These are phyloP conservation scores for Sweltsa coloradensis DNA, from an alignment of 1,140 invertebrate species.

Conservation along the genomic window DNA sequence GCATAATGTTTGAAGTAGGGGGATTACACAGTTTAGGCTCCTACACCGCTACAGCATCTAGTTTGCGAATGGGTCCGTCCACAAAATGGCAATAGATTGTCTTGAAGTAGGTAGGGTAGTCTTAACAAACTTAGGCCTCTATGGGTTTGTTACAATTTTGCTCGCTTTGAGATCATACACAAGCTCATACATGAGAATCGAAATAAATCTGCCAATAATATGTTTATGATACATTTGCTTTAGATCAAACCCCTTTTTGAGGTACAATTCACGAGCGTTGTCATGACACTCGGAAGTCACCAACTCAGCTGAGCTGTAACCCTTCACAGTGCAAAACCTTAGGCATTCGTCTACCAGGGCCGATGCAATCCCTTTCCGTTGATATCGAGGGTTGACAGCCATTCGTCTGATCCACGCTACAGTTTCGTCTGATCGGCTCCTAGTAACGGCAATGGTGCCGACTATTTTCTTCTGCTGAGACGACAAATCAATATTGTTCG, in stretches of 20 bases:
- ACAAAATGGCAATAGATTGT: too few species aligned
- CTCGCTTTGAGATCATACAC: slow-evolving; percentile 2
- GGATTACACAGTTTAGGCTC: too few species aligned
- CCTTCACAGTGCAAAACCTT: slow-evolving; percentile 33
- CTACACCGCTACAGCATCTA: too few species aligned
- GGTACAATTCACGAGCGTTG: slow-evolving; percentile 32
- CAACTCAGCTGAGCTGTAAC: slow-evolving; percentile 33
- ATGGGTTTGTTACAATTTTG: too few species aligned
- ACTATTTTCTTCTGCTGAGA: slow-evolving; percentile 27
- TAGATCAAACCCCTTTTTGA: slow-evolving; percentile 39
- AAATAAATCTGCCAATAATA: slow-evolving; percentile 30
- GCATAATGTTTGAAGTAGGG: too few species aligned
- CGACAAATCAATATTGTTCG: slow-evolving; percentile 24
- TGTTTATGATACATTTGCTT: slow-evolving; percentile 38
- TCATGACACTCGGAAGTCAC: slow-evolving; percentile 39
- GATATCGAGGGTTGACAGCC: slow-evolving; percentile 32
- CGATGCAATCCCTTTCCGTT: slow-evolving; percentile 32
- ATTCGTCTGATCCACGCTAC: slow-evolving; percentile 39
- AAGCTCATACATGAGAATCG: slow-evolving; percentile 34
- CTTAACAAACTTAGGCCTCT: too few species aligned
- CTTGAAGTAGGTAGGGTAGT: too few species aligned
- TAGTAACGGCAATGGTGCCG: slow-evolving; percentile 32
- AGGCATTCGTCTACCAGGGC: slow-evolving; percentile 32
- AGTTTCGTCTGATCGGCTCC: slow-evolving; percentile 29
- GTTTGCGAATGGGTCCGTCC: too few species aligned